Base-by-base conservation (phyloP, 2,888 invertebrate species). In the Scaptomyza caliginosa region DNA sequence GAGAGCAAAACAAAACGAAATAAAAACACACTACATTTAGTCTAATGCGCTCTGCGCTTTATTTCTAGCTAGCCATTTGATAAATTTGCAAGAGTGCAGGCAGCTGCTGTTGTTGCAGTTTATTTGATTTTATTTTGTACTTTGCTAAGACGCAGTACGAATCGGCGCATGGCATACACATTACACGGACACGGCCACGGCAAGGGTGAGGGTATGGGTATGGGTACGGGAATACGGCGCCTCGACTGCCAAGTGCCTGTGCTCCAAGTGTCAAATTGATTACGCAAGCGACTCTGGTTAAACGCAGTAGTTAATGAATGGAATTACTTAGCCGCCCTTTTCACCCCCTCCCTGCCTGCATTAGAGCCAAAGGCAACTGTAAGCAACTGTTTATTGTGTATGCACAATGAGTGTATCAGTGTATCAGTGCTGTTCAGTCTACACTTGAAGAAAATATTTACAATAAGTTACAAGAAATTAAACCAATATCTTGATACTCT, bases 201-300 rank as follows among this genome's bases (percentile, higher is more conserved):
- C 16, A 8, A 34, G 16, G 34, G 34, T 8, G 16, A 13, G 34
- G 34, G 34, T 13, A 13, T 7, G 34, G 3, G 8, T 8, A 16
- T 3, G 32, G 32, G 28, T 2, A 13, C 13, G 7, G 13, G 16
- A 34, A 16, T 16, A 6, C 3, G n/a, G 2, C 34, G 16, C 34
- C 16, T 11, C 1, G 32, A 36, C 10, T 54, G 56, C 21, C 23
- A 36, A 70, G 62, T 63, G 76, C n/a, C 58, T 26, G 32, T 30
- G 66, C 57, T 62, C 62, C 84, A 88, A 78, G 83, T 82, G 88
- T 78, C 80, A 67, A 83, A 71, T 74, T 78, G 73, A 86, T 88
- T 88, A 79, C 76, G 65, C 83, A 87, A 86, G 39, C 54, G 57
- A 19, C 32, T 52, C 66, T 72, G 51, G 39, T 60, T 59, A 81